Percentiles rank a stretch among this genome's conserved stretches.
phyloP scores from a whole-genome alignment of 2,113 vertebrate genomes.

The chimpanzee (Pan troglodytes) region NHGRI_mPanTro3-v2.1_pri NC_072418.2:43805501-43806000 shows the following conservation, averaged over 20 bases:
- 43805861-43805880: background rate
- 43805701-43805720: background rate
- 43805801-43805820: background rate
- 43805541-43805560: background rate
- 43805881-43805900: conserved; percentile 19
- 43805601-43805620: too few relatives aligned
- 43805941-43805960: background rate
- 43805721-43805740: background rate
- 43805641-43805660: too few relatives aligned
- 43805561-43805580: too few relatives aligned
- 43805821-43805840: background rate
- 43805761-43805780: background rate
- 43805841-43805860: background rate
- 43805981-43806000: too few relatives aligned
- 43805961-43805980: background rate
- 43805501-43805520: background rate
- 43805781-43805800: background rate
- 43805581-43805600: too few relatives aligned
- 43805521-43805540: too few relatives aligned
- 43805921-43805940: background rate
- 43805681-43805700: background rate
- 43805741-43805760: background rate
- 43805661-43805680: background rate
- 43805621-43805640: too few relatives aligned
- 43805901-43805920: background rate